These are phyloP conservation scores for Kryptolebias marmoratus DNA, from an alignment of 2,113 vertebrate species.

Conservation along the genomic window DNA sequence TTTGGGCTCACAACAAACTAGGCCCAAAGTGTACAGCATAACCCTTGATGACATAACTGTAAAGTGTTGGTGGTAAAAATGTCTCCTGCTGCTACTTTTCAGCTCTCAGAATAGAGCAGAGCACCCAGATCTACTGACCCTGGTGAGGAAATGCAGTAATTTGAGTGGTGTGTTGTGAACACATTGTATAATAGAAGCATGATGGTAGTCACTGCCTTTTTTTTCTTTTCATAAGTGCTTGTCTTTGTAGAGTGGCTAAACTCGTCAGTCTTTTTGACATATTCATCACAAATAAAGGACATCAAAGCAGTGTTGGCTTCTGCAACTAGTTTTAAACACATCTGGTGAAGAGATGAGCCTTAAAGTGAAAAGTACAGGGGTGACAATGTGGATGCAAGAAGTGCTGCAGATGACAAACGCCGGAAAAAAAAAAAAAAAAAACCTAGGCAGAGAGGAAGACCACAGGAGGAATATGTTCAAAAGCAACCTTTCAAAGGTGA, in stretches of 20 bases:
- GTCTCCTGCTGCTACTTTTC: slow-evolving; percentile 10
- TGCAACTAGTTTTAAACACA: slow-evolving; percentile 17
- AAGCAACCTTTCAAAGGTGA: slow-evolving; percentile 23
- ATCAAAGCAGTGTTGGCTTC: background rate
- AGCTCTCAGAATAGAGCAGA: slow-evolving; percentile 48
- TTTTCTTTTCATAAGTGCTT: slow-evolving; percentile 24
- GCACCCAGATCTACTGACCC: background rate
- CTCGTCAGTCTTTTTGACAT: slow-evolving; percentile 9
- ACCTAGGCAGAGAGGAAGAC: background rate
- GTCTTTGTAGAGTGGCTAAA: background rate
- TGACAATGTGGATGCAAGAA: background rate
- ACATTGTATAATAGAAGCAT: background rate
- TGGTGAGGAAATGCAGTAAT: slow-evolving; percentile 31
- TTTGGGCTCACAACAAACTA: slow-evolving; percentile 22
- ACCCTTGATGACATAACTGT: slow-evolving; percentile 43
- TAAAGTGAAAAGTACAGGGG: slow-evolving; percentile 11
- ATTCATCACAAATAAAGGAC: slow-evolving; percentile 14
- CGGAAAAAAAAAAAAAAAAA: background rate
- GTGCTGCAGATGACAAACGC: slow-evolving; percentile 17
- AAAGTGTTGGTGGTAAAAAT: slow-evolving; percentile 17
- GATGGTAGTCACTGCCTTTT: slow-evolving; percentile 9
- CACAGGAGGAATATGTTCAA: slow-evolving; percentile 7
- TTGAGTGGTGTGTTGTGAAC: slow-evolving; percentile 15
- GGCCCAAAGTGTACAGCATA: slow-evolving; percentile 7
- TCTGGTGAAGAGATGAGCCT: slow-evolving; percentile 5